Evolutionary conservation across 2,113 vertebrate genomes (phyloP).

Genomic region (Connochaetes taurinus): DNA sequence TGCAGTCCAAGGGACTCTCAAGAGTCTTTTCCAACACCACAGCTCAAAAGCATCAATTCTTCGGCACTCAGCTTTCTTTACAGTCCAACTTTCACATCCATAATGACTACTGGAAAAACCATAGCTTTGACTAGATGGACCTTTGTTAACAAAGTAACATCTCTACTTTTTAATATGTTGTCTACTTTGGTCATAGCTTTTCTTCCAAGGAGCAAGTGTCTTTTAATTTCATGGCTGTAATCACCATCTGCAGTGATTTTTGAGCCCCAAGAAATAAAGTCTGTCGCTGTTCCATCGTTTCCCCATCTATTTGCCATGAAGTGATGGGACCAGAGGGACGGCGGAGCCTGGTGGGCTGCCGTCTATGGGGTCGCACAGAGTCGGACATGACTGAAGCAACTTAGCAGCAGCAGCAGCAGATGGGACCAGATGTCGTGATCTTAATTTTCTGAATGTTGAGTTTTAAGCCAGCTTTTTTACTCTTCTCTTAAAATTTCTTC

Average conservation of each 20-base stretch:
- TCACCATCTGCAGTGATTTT: not conserved
- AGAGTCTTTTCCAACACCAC: not conserved
- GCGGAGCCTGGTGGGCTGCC: no score
- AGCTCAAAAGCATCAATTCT: not conserved
- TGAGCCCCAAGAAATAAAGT: accelerated
- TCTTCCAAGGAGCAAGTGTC: not conserved
- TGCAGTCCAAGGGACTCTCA: not conserved
- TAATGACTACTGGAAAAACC: not conserved
- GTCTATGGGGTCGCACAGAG: no score
- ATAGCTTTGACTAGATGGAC: not conserved
- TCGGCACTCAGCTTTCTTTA: accelerated
- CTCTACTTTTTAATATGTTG: not conserved
- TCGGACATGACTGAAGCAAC: no score
- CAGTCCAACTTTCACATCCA: not conserved
- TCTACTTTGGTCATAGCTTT: not conserved
- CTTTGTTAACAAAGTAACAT: not conserved
- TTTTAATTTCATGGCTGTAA: not conserved
- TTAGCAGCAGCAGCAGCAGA: not conserved
- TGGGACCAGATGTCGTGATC: not conserved
- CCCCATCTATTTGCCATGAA: not conserved
- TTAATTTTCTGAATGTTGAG: not conserved
- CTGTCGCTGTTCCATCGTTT: not conserved
- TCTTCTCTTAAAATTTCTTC: not conserved
- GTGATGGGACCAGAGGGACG: not conserved
- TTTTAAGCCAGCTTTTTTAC: not conserved